Conservation (phyloP, 1,140 invertebrate genomes). For the Delia radicum region DNA sequence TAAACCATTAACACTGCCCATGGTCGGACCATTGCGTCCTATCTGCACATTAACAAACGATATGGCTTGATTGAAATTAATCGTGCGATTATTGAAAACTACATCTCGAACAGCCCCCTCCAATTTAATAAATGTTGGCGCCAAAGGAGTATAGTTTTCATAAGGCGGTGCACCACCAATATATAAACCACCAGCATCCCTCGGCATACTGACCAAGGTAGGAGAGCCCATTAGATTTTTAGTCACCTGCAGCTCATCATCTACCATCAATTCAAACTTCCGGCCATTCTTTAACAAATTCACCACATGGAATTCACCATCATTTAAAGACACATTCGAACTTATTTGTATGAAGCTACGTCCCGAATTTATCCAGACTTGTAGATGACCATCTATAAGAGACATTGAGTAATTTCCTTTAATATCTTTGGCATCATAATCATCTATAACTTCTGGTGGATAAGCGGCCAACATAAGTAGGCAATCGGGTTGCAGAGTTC, state of each 20-base stretch:
- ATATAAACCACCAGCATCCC: conserved; percentile 56
- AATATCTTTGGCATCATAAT: conserved; percentile 53
- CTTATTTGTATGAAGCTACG: conserved; percentile 64
- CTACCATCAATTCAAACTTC: conserved; percentile 66
- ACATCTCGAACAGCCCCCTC: conserved; percentile 81
- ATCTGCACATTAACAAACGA: conserved; percentile 71
- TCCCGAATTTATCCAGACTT: conserved; percentile 66
- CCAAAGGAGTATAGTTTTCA: conserved; percentile 42
- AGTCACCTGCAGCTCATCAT: conserved; percentile 64
- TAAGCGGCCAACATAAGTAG: conserved; percentile 75
- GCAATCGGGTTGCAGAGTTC: conserved; percentile 69
- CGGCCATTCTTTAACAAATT: conserved; percentile 60
- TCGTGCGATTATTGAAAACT: conserved; percentile 72
- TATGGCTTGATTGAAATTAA: conserved; percentile 67
- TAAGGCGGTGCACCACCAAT: conserved; percentile 54
- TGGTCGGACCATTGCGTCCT: conserved; percentile 64
- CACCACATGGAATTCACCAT: conserved; percentile 66
- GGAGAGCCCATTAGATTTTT: conserved; percentile 60
- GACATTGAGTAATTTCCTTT: conserved; percentile 69
- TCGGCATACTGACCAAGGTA: conserved; percentile 58
- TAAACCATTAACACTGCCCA: conserved; percentile 60
- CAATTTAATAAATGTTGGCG: conserved; percentile 60
- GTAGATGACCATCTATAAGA: conserved; percentile 65
- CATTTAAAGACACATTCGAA: conserved; percentile 65
- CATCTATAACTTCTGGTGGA: conserved; percentile 59